Evolutionary conservation across 2,113 vertebrate genomes (phyloP).

Genomic region (Fulmarus glacialis): DNA sequence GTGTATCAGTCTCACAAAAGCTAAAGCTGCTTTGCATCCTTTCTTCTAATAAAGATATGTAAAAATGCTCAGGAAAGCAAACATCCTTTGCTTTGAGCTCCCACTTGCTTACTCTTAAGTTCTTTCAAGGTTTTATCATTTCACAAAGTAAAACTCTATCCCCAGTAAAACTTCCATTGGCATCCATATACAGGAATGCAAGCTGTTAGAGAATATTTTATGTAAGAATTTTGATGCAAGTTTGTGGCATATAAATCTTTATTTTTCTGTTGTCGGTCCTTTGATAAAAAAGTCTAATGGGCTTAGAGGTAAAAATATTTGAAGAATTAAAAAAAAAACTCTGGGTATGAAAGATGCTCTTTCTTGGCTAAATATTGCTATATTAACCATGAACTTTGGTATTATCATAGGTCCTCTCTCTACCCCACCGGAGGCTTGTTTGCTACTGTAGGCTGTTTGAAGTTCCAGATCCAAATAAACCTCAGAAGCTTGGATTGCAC

Average conservation of each 20-base stretch:
- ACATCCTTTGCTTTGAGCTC: neutral
- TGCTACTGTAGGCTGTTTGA: conserved; percentile 98
- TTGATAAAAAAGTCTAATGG: neutral
- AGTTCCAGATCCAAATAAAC: conserved; percentile 96
- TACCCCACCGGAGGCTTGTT: conserved; percentile 94
- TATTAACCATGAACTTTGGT: neutral
- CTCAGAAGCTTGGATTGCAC: conserved; percentile 94
- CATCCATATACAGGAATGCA: neutral
- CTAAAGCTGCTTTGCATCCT: neutral
- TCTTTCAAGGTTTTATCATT: neutral
- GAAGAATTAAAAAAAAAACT: neutral
- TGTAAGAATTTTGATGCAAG: neutral
- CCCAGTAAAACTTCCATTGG: neutral
- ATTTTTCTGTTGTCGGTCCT: neutral
- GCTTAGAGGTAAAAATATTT: neutral
- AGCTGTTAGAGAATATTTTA: neutral
- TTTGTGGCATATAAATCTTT: neutral
- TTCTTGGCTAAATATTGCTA: neutral
- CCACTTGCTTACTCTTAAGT: neutral
- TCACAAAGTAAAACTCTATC: neutral
- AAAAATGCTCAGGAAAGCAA: neutral
- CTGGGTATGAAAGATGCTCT: neutral
- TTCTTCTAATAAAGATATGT: neutral
- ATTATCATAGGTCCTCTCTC: conserved; percentile 85
- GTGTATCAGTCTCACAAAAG: neutral